phyloP scores from a whole-genome alignment of 2,888 invertebrate species.

The Protula sp. region DNA sequence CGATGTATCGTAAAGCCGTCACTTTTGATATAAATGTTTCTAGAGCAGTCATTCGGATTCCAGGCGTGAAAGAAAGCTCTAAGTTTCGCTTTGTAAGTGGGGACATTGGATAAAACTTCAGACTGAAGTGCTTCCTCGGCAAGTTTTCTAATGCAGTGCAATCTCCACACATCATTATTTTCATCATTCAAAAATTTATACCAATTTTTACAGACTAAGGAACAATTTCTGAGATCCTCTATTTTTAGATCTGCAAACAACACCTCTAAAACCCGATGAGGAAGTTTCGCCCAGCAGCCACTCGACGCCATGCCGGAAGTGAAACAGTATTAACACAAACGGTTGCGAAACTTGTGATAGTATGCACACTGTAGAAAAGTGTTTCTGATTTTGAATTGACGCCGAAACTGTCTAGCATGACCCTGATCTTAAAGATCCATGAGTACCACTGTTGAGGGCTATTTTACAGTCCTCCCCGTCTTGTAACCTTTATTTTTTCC shows the following conservation, averaged over 20 bases:
- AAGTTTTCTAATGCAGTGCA: constrained; percentile 78
- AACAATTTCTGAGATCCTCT: constrained; percentile 80
- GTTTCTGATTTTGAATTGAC: too few species aligned
- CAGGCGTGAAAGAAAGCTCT: constrained; percentile 87
- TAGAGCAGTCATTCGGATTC: constrained; percentile 95
- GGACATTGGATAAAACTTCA: constrained; percentile 79
- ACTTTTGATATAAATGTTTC: constrained; percentile 92
- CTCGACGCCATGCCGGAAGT: not conserved
- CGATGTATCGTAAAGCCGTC: constrained; percentile 96
- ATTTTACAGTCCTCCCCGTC: too few species aligned
- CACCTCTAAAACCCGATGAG: constrained; percentile 41
- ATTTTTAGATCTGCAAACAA: constrained; percentile 81
- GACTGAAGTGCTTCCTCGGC: constrained; percentile 84
- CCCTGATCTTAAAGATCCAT: too few species aligned
- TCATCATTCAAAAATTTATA: constrained; percentile 81
- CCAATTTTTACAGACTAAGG: constrained; percentile 90
- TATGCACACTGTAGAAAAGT: too few species aligned
- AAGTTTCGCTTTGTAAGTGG: constrained; percentile 87
- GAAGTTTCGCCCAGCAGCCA: constrained; percentile 10
- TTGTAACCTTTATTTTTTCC: too few species aligned
- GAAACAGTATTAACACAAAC: not conserved
- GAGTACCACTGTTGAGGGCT: too few species aligned
- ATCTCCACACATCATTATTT: constrained; percentile 91
- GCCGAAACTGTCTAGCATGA: too few species aligned
- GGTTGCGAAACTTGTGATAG: too few species aligned